Conservation (phyloP, 92 coral and sea anemone species). For the Umimayanthus chanpuru region DNA sequence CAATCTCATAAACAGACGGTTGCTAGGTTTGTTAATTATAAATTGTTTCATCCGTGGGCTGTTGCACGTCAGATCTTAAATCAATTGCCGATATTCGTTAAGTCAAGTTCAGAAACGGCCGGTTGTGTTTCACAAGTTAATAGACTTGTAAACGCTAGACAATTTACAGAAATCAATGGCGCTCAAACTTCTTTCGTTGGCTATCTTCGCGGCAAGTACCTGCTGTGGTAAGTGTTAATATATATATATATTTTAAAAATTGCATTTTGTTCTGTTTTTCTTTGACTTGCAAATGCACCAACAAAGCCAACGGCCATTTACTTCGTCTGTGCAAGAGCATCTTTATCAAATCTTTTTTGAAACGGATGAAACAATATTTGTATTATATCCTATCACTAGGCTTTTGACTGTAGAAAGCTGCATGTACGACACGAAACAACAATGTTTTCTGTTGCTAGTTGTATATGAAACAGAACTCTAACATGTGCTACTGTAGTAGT, state of each 20-base stretch:
- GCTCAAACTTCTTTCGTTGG: background rate
- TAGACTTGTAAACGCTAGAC: background rate
- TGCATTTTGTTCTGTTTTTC: too few species aligned
- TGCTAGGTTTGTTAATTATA: background rate
- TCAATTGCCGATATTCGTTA: background rate
- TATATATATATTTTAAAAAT: too few species aligned
- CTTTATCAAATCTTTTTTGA: background rate
- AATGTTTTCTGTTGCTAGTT: too few species aligned
- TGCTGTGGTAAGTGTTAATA: background rate
- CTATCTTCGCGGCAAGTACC: background rate
- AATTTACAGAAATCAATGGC: background rate
- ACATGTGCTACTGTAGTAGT: too few species aligned
- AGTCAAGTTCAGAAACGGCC: background rate
- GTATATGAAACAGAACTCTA: too few species aligned
- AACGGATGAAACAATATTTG: too few species aligned
- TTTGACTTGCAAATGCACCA: background rate
- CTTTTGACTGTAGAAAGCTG: too few species aligned
- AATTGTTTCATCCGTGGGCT: background rate
- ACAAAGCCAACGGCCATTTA: background rate
- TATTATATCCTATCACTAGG: too few species aligned
- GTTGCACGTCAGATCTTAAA: background rate
- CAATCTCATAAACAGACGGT: background rate
- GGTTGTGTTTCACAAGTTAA: background rate
- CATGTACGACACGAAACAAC: too few species aligned
- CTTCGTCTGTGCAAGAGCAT: background rate